phyloP scores from a whole-genome alignment of 1,140 invertebrate species.

The Musca vetustissima region DNA sequence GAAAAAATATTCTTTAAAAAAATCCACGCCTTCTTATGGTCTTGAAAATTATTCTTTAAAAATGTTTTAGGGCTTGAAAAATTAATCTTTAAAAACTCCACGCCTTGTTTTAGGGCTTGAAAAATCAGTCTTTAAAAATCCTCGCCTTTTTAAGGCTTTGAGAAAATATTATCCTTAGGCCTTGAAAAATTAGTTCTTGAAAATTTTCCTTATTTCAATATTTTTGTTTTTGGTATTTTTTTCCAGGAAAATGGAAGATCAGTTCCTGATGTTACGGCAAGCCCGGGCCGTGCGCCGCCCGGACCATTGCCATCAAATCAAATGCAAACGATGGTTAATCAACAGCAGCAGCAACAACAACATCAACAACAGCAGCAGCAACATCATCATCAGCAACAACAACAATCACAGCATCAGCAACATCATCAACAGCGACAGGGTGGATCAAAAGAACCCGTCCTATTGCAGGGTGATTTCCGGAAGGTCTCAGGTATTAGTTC shows the following conservation, averaged over 20 bases:
- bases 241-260: conserved; percentile 81
- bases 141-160: no score
- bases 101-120: no score
- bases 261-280: conserved; percentile 84
- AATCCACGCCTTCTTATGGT: no score
- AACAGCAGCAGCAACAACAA: conserved; percentile 53
- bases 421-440: conserved; percentile 43
- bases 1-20: no score
- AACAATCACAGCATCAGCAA: conserved; percentile 64
- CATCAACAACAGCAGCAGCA: conserved; percentile 64
- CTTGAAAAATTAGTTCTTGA: no score
- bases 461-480: conserved; percentile 89
- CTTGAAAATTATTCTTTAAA: no score
- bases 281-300: conserved; percentile 79
- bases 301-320: conserved; percentile 64
- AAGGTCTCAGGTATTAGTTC: conserved; percentile 89
- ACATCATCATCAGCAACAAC: conserved; percentile 42
- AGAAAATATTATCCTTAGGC: no score
- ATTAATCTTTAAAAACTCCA: no score
- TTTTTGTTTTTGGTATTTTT: conserved; percentile 27
- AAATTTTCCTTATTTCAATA: no score
- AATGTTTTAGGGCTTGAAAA: no score
- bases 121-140: no score
- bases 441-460: conserved; percentile 79
- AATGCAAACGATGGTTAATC: conserved; percentile 46